These are phyloP conservation scores for Merops nubicus DNA, from an alignment of 2,113 vertebrate species.

Conservation along the genomic window DNA sequence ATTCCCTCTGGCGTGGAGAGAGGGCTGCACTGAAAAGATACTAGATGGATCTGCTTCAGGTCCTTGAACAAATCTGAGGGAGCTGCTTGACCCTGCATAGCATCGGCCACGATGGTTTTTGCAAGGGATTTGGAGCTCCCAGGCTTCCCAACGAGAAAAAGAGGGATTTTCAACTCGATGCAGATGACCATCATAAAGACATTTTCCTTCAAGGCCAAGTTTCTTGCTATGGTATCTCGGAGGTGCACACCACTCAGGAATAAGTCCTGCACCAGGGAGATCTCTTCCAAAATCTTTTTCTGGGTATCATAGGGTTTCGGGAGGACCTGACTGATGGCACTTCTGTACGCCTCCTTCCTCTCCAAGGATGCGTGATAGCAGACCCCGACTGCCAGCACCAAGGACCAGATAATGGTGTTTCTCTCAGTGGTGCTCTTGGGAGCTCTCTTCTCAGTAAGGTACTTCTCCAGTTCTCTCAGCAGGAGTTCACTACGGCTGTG, in stretches of 20 bases:
- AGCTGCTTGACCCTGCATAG: conserved; percentile 93
- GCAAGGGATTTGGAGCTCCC: conserved; percentile 98
- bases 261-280: conserved; percentile 85
- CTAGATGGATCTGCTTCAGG: conserved; percentile 92
- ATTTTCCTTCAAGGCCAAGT: conserved; percentile 93
- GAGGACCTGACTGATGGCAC: conserved; percentile 74
- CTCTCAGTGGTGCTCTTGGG: neutral
- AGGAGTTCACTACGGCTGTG: conserved; percentile 70
- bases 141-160: conserved; percentile 96
- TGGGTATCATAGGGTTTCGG: conserved; percentile 65
- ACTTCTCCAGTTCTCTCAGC: conserved; percentile 72
- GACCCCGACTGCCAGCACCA: conserved; percentile 87
- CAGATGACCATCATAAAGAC: conserved; percentile 98
- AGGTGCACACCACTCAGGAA: conserved; percentile 84
- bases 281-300: conserved; percentile 81
- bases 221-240: conserved; percentile 88
- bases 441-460: neutral
- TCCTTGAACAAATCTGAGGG: conserved; percentile 86
- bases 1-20: conserved; percentile 97
- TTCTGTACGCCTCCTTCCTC: conserved; percentile 81
- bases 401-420: conserved; percentile 83
- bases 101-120: conserved; percentile 93
- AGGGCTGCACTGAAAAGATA: conserved; percentile 97
- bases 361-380: conserved; percentile 94
- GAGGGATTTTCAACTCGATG: conserved; percentile 92